Conservation (phyloP, 2,888 invertebrate genomes). For the Eupithecia centaureata region DNA sequence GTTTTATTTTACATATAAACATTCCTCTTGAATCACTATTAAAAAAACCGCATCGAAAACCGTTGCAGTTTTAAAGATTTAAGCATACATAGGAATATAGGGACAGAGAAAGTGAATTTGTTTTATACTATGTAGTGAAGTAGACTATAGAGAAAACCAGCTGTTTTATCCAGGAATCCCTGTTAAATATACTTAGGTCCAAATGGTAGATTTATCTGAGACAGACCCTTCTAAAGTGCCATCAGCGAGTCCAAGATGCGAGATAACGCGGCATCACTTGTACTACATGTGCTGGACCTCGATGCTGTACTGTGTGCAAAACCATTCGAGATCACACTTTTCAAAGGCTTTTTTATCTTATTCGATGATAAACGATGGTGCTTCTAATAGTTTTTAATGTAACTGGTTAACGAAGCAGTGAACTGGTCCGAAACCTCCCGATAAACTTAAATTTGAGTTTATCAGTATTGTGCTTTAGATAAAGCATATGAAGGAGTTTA, state of each 20-base stretch:
- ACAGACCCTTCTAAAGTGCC: constrained; percentile 25
- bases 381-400: neutral
- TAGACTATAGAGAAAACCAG: neutral
- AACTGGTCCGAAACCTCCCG: neutral
- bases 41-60: no score
- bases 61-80: no score
- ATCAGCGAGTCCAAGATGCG: constrained; percentile 31
- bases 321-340: neutral
- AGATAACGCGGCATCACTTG: constrained; percentile 37
- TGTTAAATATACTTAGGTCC: constrained; percentile 5
- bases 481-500: no score
- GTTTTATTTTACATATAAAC: no score
- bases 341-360: neutral
- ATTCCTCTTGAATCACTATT: no score
- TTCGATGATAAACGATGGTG: neutral
- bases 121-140: no score
- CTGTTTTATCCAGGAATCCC: neutral
- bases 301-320: constrained; percentile 31
- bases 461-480: neutral
- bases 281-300: constrained; percentile 37
- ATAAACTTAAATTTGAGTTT: no score
- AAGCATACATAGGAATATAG: no score
- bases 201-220: constrained; percentile 16
- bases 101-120: no score
- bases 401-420: neutral